A percentile compares a stretch with the other conserved stretches of the same genome.
Conservation (phyloP, 35 echinoderm and acorn worm species). For the Chiridota heheva region DNA sequence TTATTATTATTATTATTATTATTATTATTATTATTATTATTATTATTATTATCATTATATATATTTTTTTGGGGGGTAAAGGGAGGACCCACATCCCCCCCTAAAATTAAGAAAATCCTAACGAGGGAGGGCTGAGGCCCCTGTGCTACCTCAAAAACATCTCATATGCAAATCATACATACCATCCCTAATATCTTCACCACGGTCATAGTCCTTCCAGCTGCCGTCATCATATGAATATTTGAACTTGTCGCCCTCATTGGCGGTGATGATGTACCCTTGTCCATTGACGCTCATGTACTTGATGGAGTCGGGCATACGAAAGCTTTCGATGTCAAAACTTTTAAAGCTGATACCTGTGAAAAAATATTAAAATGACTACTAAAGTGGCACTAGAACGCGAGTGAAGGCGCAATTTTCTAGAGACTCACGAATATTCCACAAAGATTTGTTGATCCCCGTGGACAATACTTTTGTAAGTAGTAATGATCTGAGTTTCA, state of each 20-base stretch:
- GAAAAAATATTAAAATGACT: not conserved
- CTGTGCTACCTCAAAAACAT: not conserved
- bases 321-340: slow-evolving; percentile 39
- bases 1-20: too few relatives aligned
- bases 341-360: slow-evolving; percentile 55
- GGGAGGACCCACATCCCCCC: too few relatives aligned
- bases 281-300: slow-evolving; percentile 15
- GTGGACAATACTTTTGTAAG: too few relatives aligned
- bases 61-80: too few relatives aligned
- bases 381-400: not conserved
- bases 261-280: slow-evolving; percentile 50
- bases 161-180: not conserved
- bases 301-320: slow-evolving; percentile 44
- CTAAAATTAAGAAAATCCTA: too few relatives aligned
- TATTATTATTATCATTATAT: too few relatives aligned
- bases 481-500: too few relatives aligned
- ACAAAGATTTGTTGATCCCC: too few relatives aligned
- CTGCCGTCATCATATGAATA: not conserved
- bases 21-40: too few relatives aligned
- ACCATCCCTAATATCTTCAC: slow-evolving; percentile 22
- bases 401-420: not conserved
- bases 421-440: too few relatives aligned
- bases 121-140: not conserved
- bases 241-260: slow-evolving; percentile 41
- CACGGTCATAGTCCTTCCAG: slow-evolving; percentile 40